Base-by-base conservation (phyloP, 1,140 invertebrate genomes). In the Drosophila pallidifrons region DNA sequence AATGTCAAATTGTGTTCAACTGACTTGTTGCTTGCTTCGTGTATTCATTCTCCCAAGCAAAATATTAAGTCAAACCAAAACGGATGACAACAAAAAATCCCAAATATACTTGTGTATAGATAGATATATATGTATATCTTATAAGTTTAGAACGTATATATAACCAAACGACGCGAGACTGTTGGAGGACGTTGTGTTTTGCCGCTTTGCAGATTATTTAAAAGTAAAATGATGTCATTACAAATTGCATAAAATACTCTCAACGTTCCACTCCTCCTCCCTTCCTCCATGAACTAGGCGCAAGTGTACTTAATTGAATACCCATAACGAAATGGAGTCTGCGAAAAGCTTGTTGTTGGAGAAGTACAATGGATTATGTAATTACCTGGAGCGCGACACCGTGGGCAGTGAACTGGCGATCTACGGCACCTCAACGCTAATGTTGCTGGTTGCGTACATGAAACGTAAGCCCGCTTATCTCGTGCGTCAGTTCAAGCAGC, bases 401-500 rank as follows among this genome's bases (percentile, higher is more conserved):
- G 43, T 88, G 10, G 91, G 91, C 59, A 91, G 81, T 38, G 77
- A 91, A 11, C 32, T 91, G 35, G 73, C 57, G 20, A 91, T 91
- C 32, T 92, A 92, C 28, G 87, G 91, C 38, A 91, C 87, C 5
- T 88, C 91, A 0, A 73, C 79, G 0, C 10, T 91, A 35, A 85
- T 91, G 82, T 69, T 92, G 28, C 49, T 87, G 10, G 79, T 91
- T 38, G 91, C 91, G 6, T 91, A 86, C 43, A 81, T 70, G n/a
- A 92, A 92, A 47, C 77, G 91, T n/a, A 90, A 91, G 51, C 91
- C 91, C 3, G 79, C 91, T 16, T 92, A 92, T 65, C 55, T 92
- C 47, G 86, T 92, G 47, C 90, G 91, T 38, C 91, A 91, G 68
- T 92, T 92, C 49, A 92, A 92, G 73, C 87, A 92, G 49, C 91